Base-by-base conservation (phyloP, 2,888 invertebrate genomes). In the Meghimatium bilineatum region DNA sequence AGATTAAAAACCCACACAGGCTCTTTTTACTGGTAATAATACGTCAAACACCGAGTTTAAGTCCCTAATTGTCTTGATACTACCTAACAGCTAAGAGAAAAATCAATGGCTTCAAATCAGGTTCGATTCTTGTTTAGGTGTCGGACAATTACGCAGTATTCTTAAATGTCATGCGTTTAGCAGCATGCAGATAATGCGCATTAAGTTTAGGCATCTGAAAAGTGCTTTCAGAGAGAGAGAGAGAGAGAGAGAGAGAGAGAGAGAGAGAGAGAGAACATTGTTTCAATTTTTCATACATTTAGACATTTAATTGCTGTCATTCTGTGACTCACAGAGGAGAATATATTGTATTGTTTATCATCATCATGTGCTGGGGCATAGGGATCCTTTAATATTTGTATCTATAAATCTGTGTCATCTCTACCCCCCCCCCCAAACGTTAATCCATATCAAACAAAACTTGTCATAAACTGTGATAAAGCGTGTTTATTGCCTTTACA, bases 41-140 rank as follows among this genome's bases (percentile, higher is more conserved):
- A 63, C 63, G 77, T 66, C 60, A 77, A 77, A 77, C 63, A 77
- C 77, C 77, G 60, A 32, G 77, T 77, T 77, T 77, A 77, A 77
- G 66, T 66, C 38, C 17, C 36, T 77, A 77, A 77, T 77, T 79
- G 79, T 79, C 79, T 49, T 69, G 69, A 52, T 32, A 49, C 79
- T 69, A 32, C 20, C 49, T 23, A 29, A 34, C 14, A 49, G 72
- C 32, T 29, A 69, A 69, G 29, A 79, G 67, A 52, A 69, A 79
- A 79, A 79, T 69, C 67, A 67, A 79, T 79, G 79, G 44, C 56
- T 20, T 38, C 14, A 23, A 79, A 69, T 79, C 52, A 69, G 34
- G 44, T 49, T 49, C 72, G 72, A 49, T 74, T 44, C 72, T 49
- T 74, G 49, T 74, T 36, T 49, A 29, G 29, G 72, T 49, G 49